Conservation (phyloP, 2,888 invertebrate genomes). For the Tanypteryx hageni region DNA sequence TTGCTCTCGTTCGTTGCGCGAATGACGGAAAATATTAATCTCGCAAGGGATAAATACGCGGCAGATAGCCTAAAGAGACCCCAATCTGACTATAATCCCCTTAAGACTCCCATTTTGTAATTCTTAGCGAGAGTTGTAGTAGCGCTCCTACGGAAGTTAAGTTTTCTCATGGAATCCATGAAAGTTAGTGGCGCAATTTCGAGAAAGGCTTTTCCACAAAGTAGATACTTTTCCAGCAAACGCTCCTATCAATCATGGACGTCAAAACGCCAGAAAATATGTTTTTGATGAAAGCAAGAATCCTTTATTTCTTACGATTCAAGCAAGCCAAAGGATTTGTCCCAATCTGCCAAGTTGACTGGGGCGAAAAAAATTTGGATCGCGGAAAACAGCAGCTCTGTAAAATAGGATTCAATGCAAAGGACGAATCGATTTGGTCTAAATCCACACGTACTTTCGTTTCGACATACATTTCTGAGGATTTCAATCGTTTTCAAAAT, state of each 20-base stretch:
- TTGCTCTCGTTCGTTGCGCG: background rate
- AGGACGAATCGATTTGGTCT: too few species aligned
- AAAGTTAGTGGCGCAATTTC: background rate
- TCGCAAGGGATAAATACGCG: background rate
- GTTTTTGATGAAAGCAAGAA: too few species aligned
- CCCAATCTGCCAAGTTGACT: too few species aligned
- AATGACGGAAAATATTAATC: conserved; percentile 4
- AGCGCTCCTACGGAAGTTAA: background rate
- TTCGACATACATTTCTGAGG: background rate
- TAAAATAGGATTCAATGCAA: too few species aligned
- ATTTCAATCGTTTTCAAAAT: background rate
- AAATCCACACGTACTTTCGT: background rate
- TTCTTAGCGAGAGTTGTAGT: background rate
- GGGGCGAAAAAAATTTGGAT: too few species aligned
- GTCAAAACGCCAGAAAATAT: background rate
- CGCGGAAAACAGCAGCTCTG: too few species aligned
- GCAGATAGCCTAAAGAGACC: background rate
- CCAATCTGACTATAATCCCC: background rate
- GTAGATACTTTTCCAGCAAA: background rate
- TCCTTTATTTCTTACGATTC: too few species aligned
- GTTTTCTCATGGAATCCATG: background rate
- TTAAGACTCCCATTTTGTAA: background rate
- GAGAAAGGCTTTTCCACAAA: background rate
- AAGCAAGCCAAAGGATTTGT: too few species aligned
- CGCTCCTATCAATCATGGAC: background rate